phyloP scores from a whole-genome alignment of 2,113 vertebrate species.

The Aptenodytes forsteri region DNA sequence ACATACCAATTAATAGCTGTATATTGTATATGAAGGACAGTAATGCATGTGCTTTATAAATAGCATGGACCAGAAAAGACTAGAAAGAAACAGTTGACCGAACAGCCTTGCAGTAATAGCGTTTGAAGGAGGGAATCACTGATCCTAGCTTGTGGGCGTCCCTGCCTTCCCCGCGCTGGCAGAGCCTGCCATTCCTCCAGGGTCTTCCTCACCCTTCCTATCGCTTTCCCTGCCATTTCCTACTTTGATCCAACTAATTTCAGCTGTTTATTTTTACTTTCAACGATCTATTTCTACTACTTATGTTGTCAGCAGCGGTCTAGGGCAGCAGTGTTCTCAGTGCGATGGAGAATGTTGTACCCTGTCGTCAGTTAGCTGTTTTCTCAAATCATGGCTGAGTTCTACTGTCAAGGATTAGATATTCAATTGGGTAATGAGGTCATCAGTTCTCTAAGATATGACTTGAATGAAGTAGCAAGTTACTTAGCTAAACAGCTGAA shows the following conservation, averaged over 20 bases:
- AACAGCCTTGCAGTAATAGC: not conserved
- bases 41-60: not conserved
- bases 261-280: not conserved
- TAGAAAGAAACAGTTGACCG: not conserved
- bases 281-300: not conserved
- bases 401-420: not conserved
- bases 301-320: not conserved
- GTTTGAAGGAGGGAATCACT: not conserved
- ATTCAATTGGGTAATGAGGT: not conserved
- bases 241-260: not conserved
- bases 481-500: not conserved
- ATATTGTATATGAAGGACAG: not conserved
- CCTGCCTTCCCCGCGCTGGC: not conserved
- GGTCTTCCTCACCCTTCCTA: not conserved
- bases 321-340: not conserved
- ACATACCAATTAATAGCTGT: not conserved
- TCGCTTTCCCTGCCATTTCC: not conserved
- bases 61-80: not conserved
- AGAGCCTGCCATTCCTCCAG: not conserved
- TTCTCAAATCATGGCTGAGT: not conserved
- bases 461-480: not conserved
- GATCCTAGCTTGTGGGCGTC: not conserved
- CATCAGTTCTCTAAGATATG: not conserved
- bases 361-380: not conserved
- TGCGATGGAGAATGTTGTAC: not conserved